Conservation (phyloP, 2,797 vertebrate species). For the Syndactyla subalaris region DNA sequence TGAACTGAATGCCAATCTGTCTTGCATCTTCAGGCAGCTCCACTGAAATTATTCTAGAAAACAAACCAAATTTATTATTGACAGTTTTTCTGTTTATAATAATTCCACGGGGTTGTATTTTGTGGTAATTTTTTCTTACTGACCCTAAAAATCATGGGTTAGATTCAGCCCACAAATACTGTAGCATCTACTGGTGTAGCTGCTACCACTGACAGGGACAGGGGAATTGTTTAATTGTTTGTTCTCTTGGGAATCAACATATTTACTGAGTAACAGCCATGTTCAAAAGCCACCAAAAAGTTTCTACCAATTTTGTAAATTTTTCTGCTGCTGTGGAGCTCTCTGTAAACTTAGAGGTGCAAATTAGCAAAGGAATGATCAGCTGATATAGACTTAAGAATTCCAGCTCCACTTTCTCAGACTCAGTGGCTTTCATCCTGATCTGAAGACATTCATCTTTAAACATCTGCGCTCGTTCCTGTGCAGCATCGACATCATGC, state of each 20-base stretch:
- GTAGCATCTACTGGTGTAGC: neutral
- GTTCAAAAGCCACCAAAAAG: neutral
- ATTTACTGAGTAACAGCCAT: neutral
- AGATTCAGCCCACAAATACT: neutral
- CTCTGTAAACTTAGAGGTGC: neutral
- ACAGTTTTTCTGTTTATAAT: neutral
- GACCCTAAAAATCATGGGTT: neutral
- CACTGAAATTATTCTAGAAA: slow-evolving; percentile 92
- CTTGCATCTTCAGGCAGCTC: slow-evolving; percentile 91
- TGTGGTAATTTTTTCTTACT: neutral
- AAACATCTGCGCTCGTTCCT: neutral
- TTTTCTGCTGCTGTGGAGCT: neutral
- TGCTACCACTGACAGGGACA: neutral
- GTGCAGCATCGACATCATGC: neutral
- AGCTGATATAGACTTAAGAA: neutral
- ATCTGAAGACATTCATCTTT: neutral
- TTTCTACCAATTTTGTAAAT: neutral
- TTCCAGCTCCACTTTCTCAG: neutral
- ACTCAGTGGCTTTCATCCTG: neutral
- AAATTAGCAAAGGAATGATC: neutral
- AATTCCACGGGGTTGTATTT: neutral
- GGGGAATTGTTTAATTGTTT: neutral
- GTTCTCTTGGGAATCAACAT: neutral
- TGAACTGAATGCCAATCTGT: slow-evolving; percentile 95
- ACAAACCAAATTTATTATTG: neutral